These are phyloP conservation scores for Heterodera schachtii DNA, from an alignment of 1,140 invertebrate genomes.

Conservation along the genomic window DNA sequence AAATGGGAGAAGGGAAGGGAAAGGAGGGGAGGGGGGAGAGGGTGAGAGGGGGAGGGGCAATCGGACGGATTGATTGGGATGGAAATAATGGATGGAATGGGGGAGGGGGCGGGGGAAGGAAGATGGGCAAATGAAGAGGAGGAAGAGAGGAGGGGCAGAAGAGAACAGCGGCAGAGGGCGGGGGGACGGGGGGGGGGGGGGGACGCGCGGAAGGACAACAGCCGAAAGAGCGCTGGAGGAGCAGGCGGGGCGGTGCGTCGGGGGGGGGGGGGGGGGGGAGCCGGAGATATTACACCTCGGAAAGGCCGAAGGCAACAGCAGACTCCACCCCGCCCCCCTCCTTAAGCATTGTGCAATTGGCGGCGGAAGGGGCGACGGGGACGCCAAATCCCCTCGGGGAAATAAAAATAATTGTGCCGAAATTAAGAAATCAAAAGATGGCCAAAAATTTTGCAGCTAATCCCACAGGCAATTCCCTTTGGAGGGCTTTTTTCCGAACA, in stretches of 20 bases:
- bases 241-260: background rate
- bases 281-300: background rate
- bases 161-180: background rate
- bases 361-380: too few relatives aligned
- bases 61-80: conserved; percentile 9
- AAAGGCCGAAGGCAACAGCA: background rate
- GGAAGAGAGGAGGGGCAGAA: background rate
- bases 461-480: background rate
- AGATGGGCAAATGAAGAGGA: conserved; percentile 3
- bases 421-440: too few relatives aligned
- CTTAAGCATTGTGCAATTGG: background rate
- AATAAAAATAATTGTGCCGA: too few relatives aligned
- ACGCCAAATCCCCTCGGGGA: too few relatives aligned
- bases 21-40: background rate
- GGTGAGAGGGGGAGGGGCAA: conserved; percentile 12
- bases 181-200: background rate
- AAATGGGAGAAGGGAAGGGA: background rate
- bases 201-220: background rate
- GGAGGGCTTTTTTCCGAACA: conserved; percentile 17
- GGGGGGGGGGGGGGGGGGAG: background rate
- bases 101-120: background rate
- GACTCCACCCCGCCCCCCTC: background rate
- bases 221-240: background rate
- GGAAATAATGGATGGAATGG: background rate
- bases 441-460: too few relatives aligned